Percentiles rank a stretch among this genome's conserved stretches.
Evolutionary conservation across 2,888 invertebrate species (phyloP).

Genomic region (Agapetus fuscipes): DNA sequence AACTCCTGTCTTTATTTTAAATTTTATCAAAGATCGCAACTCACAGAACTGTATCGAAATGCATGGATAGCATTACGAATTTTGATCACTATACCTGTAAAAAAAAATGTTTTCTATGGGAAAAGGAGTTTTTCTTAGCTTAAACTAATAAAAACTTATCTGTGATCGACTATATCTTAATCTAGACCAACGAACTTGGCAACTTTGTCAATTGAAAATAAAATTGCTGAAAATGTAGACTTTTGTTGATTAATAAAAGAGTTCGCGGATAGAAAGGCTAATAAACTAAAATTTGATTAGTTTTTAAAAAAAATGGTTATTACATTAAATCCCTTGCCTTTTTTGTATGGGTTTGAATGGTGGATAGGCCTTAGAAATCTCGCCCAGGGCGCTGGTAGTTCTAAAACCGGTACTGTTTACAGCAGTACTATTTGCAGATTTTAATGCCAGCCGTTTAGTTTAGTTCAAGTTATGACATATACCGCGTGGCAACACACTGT

Average conservation of each 20-base stretch:
- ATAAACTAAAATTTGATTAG: constrained; percentile 22
- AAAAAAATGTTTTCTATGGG: constrained; percentile 3
- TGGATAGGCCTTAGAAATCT: too few species aligned
- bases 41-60: constrained; percentile 24
- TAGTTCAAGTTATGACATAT: too few species aligned
- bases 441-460: too few species aligned
- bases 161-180: constrained; percentile 22
- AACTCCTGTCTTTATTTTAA: constrained; percentile 19
- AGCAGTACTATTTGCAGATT: too few species aligned
- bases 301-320: constrained; percentile 15
- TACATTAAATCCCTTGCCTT: too few species aligned
- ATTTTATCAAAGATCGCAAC: constrained; percentile 22
- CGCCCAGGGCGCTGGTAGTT: too few species aligned
- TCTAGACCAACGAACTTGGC: constrained; percentile 23
- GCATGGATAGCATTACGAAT: constrained; percentile 22
- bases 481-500: too few species aligned
- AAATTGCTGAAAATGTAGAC: constrained; percentile 23
- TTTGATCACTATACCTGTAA: constrained; percentile 14
- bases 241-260: constrained; percentile 23
- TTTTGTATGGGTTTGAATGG: too few species aligned
- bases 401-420: too few species aligned
- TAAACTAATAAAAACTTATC: constrained; percentile 23
- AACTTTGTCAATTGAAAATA: constrained; percentile 25
- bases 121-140: constrained; percentile 3
- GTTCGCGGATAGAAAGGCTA: constrained; percentile 23